Base-by-base conservation (phyloP, 2,888 invertebrate genomes). In the Brachyopa scutellaris region DNA sequence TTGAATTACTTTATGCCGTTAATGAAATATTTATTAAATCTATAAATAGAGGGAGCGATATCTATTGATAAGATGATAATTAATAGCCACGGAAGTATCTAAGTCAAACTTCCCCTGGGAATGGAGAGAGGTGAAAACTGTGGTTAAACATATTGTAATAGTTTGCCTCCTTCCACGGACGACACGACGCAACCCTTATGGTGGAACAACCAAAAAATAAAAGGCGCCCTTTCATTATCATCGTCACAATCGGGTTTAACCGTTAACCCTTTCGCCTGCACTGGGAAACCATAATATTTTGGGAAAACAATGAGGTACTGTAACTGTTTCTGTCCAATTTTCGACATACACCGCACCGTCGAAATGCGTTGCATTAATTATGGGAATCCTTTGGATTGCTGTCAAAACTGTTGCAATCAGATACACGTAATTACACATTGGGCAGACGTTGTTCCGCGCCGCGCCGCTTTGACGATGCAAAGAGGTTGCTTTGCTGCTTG, bases 381-480 rank as follows among this genome's bases (percentile, higher is more conserved):
- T 83, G 77, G 57, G 77, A 78, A 83, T 83, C 78, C 78, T 72
- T 72, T 78, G 69, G 64, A 77, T 66, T 70, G 70, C 74, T 72
- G 82, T 82, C 79, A 84, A 84, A 84, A 85, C 79, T 85, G 84
- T 84, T 85, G 85, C 85, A 85, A 85, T 85, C 85, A 85, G 85
- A 84, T 85, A 83, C 84, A 83, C 78, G 85, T 85, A 85, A 85
- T 85, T 84, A 85, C 77, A 77, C 79, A 84, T 72, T 29, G 55
- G 62, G 51, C 78, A 79, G 66, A 67, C 74, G 67, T 45, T 61
- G n/a, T n/a, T n/a, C n/a, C 26, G 26, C 26, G 26, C 26, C 6
- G 38, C 6, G 40, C 38, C 38, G 36, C 13, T 21, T 62, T n/a
- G 8, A 53, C 21, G 36, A 51, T 17, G 33, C n/a, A n/a, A 21